Evolutionary conservation across 1,140 invertebrate genomes (phyloP), one percentile per base, ranked within the genome.

Genomic region (Drosophila melanica): DNA sequence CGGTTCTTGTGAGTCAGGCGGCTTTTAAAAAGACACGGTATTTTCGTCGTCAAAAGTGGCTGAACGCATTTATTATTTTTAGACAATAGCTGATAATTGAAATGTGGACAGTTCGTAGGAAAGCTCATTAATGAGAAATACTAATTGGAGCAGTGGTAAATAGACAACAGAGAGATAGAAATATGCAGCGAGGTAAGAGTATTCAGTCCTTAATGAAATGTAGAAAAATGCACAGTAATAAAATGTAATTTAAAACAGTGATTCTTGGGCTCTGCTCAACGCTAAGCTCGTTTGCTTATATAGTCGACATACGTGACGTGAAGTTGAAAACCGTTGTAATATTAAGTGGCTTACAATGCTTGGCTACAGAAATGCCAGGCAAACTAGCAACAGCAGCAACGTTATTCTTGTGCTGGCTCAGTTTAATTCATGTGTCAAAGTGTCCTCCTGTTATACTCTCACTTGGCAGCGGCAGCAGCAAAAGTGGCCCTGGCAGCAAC

Each of bases 171-270:
- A 44, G 6, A n/a, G 39, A 37, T 35, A 67, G 44, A 68, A 76
- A 71, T 45, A 86, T 86, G 82, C 82, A 86, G 82, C 75, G 81
- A 87, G 81, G 82, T 87, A 87, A 86, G 81, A 53, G 7, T 27
- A 27, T 27, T 27, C 27, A 27, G 27, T 0, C 27, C 6, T 27
- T 41, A 48, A 48, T 69, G 57, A 39, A 51, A 42, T 27, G 4
- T 11, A 44, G 11, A 20, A 8, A 37, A 66, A 12, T 30, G 18
- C 12, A 27, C 23, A 30, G 14, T 16, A 30, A 33, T 16, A 42
- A 60, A 42, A 68, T 50, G n/a, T 41, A 60, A 50, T 59, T 35
- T 27, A 14, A 14, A 59, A 67, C 20, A 33, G 23, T 53, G 48
- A 68, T 47, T 54, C 27, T 30, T 37, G 14, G 7, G 20, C 8